Percentiles rank a stretch among this genome's conserved stretches.
phyloP scores from a whole-genome alignment of 1,140 invertebrate genomes.

The Aphidius ervi region DNA sequence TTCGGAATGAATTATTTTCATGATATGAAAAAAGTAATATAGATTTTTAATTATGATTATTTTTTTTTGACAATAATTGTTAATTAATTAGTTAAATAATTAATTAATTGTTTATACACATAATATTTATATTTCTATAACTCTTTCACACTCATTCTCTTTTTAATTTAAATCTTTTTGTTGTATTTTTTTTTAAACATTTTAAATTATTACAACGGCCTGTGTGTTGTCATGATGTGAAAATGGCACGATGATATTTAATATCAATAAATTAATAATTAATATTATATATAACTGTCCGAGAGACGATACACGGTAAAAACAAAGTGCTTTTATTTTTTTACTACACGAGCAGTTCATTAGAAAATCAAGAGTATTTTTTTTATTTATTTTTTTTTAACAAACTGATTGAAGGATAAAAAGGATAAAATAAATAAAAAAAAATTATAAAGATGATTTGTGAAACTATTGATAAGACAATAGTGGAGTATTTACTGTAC shows the following conservation, averaged over 20 bases:
- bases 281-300: conserved; percentile 29
- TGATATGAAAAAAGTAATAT: too few relatives aligned
- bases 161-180: neutral
- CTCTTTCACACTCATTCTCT: neutral
- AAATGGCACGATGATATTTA: conserved; percentile 6
- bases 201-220: too few relatives aligned
- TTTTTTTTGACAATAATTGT: too few relatives aligned
- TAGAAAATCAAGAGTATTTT: too few relatives aligned
- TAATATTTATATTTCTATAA: conserved; percentile 4
- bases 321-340: conserved; percentile 38
- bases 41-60: too few relatives aligned
- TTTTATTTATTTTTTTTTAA: conserved; percentile 25
- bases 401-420: conserved; percentile 36
- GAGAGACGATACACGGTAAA: conserved; percentile 47
- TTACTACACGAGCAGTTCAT: neutral
- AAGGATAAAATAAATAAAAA: conserved; percentile 17
- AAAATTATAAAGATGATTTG: neutral
- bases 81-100: too few relatives aligned
- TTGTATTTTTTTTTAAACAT: too few relatives aligned
- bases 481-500: too few relatives aligned
- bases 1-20: neutral
- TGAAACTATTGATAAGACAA: neutral
- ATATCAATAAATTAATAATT: conserved; percentile 19
- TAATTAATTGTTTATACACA: conserved; percentile 4
- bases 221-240: neutral